Evolutionary conservation across 64 coral and sea anemone genomes (phyloP).

Genomic region (Montipora efflorescens): DNA sequence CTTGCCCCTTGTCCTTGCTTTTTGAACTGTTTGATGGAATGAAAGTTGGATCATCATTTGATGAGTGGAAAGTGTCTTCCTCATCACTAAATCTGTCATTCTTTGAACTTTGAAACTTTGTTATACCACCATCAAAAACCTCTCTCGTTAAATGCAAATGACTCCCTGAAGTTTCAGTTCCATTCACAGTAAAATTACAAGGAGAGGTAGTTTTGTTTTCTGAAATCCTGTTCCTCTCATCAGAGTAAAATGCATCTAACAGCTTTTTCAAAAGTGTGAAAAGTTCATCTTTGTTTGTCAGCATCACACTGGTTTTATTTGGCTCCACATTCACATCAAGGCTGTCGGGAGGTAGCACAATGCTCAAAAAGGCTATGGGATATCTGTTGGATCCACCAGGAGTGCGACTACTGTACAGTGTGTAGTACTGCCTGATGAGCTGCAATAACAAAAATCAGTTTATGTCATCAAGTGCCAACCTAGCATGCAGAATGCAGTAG

Average conservation of each 20-base stretch:
- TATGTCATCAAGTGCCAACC: no score
- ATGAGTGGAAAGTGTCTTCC: not conserved
- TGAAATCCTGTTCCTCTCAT: constrained; percentile 13
- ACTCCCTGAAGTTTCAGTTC: not conserved
- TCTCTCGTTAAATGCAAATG: not conserved
- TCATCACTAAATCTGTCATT: not conserved
- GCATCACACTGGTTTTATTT: constrained; percentile 92
- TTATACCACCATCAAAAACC: not conserved
- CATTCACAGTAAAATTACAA: not conserved
- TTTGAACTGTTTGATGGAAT: not conserved
- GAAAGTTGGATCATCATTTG: not conserved
- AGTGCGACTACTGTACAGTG: constrained; percentile 11
- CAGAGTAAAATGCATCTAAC: constrained; percentile 76
- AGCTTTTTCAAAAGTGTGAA: constrained; percentile 55
- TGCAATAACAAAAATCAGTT: constrained; percentile 11
- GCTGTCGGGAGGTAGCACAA: constrained; percentile 73
- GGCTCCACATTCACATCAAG: constrained; percentile 96
- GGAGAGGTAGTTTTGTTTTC: not conserved
- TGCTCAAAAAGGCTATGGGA: constrained; percentile 77
- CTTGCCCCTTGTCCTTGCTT: not conserved
- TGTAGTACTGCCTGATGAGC: constrained; percentile 80
- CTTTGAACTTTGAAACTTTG: not conserved
- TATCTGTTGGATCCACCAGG: constrained; percentile 56
- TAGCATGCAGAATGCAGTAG: no score
- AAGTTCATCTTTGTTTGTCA: constrained; percentile 89